phyloP scores from a whole-genome alignment of 92 coral and sea anemone genomes.

The Plumapathes pennacea region DNA sequence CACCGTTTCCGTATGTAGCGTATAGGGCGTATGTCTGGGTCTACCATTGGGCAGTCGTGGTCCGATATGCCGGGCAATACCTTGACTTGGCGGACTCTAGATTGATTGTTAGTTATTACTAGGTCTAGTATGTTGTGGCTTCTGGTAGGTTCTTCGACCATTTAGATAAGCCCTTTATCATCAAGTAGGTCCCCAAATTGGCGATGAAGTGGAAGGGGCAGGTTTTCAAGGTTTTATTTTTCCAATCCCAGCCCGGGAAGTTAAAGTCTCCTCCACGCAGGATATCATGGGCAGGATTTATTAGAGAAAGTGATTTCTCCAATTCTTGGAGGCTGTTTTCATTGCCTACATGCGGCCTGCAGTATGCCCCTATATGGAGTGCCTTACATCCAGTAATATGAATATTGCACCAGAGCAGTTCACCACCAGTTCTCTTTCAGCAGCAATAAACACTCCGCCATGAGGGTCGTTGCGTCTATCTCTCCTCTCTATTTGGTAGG shows the following conservation, averaged over 20 bases:
- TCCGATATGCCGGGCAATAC: constrained; percentile 54
- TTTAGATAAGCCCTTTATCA: constrained; percentile 38
- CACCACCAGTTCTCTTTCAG: constrained; percentile 31
- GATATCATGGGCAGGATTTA: constrained; percentile 32
- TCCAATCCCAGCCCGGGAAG: constrained; percentile 71
- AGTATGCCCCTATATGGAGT: constrained; percentile 57
- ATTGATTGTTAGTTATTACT: constrained; percentile 41
- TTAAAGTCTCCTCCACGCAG: constrained; percentile 61
- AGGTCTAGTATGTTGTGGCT: constrained; percentile 45
- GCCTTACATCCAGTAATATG: constrained; percentile 40
- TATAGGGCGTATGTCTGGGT: constrained; percentile 34
- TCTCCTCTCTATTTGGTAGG: constrained; percentile 45
- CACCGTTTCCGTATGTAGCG: constrained; percentile 42
- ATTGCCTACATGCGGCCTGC: constrained; percentile 50
- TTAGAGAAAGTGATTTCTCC: constrained; percentile 48
- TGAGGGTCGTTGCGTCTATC: constrained; percentile 44
- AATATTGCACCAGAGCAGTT: constrained; percentile 46
- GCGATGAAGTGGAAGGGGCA: constrained; percentile 41
- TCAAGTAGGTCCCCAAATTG: constrained; percentile 62
- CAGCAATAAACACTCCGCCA: constrained; percentile 45
- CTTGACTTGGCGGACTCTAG: constrained; percentile 8
- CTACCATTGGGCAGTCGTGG: constrained; percentile 52
- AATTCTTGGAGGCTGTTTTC: constrained; percentile 32
- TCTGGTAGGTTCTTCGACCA: constrained; percentile 66
- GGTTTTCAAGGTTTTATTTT: constrained; percentile 24